Base-by-base conservation (phyloP, 2,797 vertebrate species). In the Fundulus diaphanus region DNA sequence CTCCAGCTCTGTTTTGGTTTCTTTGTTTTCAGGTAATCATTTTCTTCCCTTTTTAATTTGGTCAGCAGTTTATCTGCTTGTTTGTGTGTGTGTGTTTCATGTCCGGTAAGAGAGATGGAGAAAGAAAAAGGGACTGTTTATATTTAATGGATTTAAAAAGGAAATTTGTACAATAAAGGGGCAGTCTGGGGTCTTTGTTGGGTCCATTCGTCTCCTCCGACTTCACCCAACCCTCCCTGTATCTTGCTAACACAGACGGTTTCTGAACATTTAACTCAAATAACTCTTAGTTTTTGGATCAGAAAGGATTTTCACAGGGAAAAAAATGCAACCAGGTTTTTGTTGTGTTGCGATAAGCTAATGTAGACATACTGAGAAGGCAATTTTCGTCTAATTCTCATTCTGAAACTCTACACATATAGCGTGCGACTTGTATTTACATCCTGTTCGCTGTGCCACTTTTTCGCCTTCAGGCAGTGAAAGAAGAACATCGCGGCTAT, bases 401-500 rank as follows among this genome's bases (percentile, higher is more conserved):
- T 57, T 6, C 15, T 12, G 22, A n/a, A n/a, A 37, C 48, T 35
- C 27, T 35, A 2, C 44, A 59, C 35, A 31, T 44, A 27, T 80
- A 29, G 91, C 91, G 54, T 40, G 51, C 94, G 83, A 83, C 85
- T 89, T 85, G 82, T 90, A 90, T 85, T 92, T 87, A 81, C 86
- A 69, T 86, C 51, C 72, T 76, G 44, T 74, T 16, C 76, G 1
- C 74, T 78, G 63, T 82, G 16, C 82, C 49, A 54, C 66, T 86
- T 65, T 85, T 85, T 88, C 77, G 51, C 94, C 93, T 95, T 90
- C 93, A 99, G 97, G 96, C 90, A 97, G 95, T 94, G 97, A 99
- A 95, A 97, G 95, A 90, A 97, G 96, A 90, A 95, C 96, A 59
- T 96, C 96, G 87, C 96, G 97, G 95, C 95, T 98, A 88, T 94